Evolutionary conservation across 2,113 vertebrate species (phyloP), one percentile per base, ranked within the genome.

Genomic region (Nanger granti): DNA sequence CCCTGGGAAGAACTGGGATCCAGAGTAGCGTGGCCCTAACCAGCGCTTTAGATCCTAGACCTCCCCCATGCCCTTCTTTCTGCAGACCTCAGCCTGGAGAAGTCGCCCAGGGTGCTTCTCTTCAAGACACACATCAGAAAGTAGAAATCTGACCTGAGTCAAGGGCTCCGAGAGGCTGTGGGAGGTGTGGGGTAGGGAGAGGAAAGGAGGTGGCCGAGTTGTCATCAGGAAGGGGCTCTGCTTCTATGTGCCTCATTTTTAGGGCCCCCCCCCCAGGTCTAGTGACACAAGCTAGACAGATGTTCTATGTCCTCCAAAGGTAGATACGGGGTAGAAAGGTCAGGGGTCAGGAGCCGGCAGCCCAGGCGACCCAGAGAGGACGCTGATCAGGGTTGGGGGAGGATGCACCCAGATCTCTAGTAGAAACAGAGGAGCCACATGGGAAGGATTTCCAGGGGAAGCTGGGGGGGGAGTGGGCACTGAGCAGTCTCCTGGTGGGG

Each of bases 111-210:
- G 10, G 82, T 87, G 59, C 83, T 80, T 66, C 85, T 93, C 29
- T 22, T 20, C 7, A 44, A 84, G 96, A 76, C 64, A 95, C 41
- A 91, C 76, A 87, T 80, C 44, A 26, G n/a, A 87, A 92, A 87
- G 24, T 44, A 79, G 89, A 97, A 93, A 64, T 5, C 57, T 84
- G 73, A 94, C 73, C 22, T n/a, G 26, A 83, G 24, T 79, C 47
- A 34, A 49, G 52, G 34, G 31, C 55, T 84, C 41, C 8, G 0
- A 47, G 76, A 34, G 57, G 28, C 87, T n/a, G 10, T 41, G 59
- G 28, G 52, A n/a, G 62, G 69, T 4, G 14, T 2, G 28, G 73
- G 7, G 34, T 52, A 26, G n/a, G 7, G 64, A 69, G 34, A 28
- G 64, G 54, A 22, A 26, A 55, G 79, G 37, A 73, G 26, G 31